A percentile compares a stretch with the other conserved stretches of the same genome.
Evolutionary conservation across 2,113 vertebrate genomes (phyloP).

Genomic region (Clupea harengus): DNA sequence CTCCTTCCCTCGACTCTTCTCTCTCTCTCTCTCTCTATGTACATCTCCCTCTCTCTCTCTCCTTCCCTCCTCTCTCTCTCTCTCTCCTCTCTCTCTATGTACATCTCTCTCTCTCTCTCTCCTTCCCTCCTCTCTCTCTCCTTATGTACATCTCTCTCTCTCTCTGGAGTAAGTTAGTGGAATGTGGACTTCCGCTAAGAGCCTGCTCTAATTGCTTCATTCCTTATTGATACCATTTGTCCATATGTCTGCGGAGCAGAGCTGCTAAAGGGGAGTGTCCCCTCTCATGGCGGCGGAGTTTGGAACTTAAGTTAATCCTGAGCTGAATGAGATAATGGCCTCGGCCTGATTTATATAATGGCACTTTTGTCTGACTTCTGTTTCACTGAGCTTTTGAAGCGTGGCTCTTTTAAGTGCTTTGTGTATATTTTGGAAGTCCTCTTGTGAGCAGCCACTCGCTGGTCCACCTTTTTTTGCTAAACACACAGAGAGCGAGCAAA

Average conservation of each 20-base stretch:
- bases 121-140: not conserved
- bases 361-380: slow-evolving; percentile 2
- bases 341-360: slow-evolving; percentile 19
- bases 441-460: not conserved
- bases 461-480: slow-evolving; percentile 10
- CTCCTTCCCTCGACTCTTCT: not conserved
- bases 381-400: not conserved
- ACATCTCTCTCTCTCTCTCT: not conserved
- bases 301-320: not conserved
- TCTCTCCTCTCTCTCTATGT: not conserved
- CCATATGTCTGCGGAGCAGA: slow-evolving; percentile 24
- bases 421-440: slow-evolving; percentile 13
- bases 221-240: slow-evolving; percentile 63
- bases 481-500: too few species aligned
- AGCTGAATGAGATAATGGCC: slow-evolving; percentile 26
- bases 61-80: not conserved
- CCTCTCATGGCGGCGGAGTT: not conserved
- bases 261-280: slow-evolving; percentile 13
- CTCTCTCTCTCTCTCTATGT: not conserved
- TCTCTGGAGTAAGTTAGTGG: slow-evolving; percentile 5
- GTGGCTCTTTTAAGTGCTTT: slow-evolving; percentile 16
- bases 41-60: not conserved
- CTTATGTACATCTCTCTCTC: not conserved
- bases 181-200: slow-evolving; percentile 60
- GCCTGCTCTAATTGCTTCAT: slow-evolving; percentile 67